Conservation (phyloP, 2,797 vertebrate species). For the Liasis olivaceus region DNA sequence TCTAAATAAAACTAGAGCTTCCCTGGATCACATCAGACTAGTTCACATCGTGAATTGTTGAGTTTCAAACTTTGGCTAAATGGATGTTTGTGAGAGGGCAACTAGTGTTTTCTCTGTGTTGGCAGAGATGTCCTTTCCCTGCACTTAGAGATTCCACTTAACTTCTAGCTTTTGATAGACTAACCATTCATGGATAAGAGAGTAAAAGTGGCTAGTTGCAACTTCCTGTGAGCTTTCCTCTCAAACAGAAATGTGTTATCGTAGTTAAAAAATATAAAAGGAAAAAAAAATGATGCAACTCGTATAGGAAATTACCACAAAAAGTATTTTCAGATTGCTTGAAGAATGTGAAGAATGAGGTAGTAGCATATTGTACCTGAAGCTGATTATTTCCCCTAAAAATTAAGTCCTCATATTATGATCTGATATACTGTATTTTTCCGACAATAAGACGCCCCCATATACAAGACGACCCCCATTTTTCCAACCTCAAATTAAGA, state of each 20-base stretch:
- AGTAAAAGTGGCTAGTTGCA: background rate
- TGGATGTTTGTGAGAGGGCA: background rate
- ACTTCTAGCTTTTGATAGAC: background rate
- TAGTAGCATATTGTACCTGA: background rate
- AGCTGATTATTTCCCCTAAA: background rate
- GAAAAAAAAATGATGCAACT: too few species aligned
- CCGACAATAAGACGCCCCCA: too few species aligned
- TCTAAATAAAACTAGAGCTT: background rate
- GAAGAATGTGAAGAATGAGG: background rate
- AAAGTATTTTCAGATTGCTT: background rate
- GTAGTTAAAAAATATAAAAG: background rate
- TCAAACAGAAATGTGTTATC: background rate
- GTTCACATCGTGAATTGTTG: background rate
- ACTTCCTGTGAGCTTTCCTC: background rate
- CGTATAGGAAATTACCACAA: background rate
- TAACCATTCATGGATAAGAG: background rate
- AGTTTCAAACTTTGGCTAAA: background rate
- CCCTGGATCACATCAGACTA: background rate
- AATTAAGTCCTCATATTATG: background rate
- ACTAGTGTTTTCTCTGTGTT: background rate
- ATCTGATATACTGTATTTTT: too few species aligned
- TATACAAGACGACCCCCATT: too few species aligned
- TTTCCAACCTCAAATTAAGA: too few species aligned
- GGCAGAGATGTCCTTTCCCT: background rate
- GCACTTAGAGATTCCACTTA: background rate